phyloP scores from a whole-genome alignment of 2,888 invertebrate genomes.

The Macrophya alboannulata region DNA sequence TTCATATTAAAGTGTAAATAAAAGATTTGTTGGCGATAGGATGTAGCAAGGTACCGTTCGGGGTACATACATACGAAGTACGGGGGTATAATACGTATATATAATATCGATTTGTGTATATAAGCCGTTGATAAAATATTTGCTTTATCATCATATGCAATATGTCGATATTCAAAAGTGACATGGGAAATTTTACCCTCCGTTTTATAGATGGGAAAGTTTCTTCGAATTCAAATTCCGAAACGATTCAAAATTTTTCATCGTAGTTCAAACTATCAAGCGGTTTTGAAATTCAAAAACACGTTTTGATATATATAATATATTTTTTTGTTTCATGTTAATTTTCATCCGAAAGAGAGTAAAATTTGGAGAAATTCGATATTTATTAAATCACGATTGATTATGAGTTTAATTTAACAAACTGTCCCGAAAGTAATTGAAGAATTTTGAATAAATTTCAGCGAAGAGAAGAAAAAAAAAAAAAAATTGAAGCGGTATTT shows the following conservation, averaged over 20 bases:
- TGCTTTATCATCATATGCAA: conserved; percentile 7
- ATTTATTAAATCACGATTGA: background rate
- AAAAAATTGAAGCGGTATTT: background rate
- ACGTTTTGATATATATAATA: background rate
- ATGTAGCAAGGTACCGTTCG: no score
- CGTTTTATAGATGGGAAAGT: conserved; percentile 2
- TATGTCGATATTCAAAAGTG: background rate
- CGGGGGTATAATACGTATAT: background rate
- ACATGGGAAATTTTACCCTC: background rate
- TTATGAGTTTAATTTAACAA: background rate
- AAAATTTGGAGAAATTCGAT: background rate
- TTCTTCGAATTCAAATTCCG: background rate
- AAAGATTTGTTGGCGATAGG: background rate
- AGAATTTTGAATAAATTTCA: background rate
- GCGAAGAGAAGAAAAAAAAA: no score
- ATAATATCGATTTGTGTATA: conserved; percentile 31
- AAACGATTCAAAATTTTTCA: background rate
- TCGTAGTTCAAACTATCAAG: background rate
- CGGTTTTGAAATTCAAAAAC: background rate
- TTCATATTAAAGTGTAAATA: conserved; percentile 13
- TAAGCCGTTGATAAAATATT: conserved; percentile 46
- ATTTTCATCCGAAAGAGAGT: background rate
- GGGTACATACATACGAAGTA: background rate
- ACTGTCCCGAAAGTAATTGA: background rate
- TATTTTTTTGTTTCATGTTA: no score